Percentiles rank a stretch among this genome's conserved stretches.
phyloP scores from a whole-genome alignment of 1,140 invertebrate genomes.

The Agrilus planipennis region DNA sequence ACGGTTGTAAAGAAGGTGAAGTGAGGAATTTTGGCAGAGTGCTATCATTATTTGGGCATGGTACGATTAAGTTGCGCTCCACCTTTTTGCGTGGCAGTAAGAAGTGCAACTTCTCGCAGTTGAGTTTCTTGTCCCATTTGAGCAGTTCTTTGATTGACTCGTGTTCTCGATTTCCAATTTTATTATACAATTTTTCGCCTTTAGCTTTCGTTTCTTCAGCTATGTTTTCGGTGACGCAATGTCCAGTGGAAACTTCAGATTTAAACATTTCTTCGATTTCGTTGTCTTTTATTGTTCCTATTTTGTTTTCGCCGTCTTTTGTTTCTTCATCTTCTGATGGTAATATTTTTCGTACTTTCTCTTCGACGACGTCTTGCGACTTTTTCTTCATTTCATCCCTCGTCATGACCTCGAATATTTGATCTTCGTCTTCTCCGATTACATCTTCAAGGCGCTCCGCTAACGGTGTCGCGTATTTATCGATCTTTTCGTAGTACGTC shows the following conservation, averaged over 20 bases:
- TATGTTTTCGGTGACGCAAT: neutral
- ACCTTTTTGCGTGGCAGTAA: too few relatives aligned
- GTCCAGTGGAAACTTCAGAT: neutral
- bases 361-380: neutral
- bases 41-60: neutral
- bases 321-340: neutral
- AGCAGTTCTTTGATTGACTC: too few relatives aligned
- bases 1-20: too few relatives aligned
- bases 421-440: neutral
- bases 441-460: neutral
- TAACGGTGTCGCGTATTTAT: too few relatives aligned
- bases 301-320: neutral
- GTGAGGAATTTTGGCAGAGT: neutral
- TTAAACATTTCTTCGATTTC: neutral
- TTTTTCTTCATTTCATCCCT: neutral
- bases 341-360: neutral
- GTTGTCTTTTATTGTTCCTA: too few relatives aligned
- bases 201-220: neutral
- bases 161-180: neutral
- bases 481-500: too few relatives aligned
- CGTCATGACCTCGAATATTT: slow-evolving; percentile 2
- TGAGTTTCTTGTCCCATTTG: too few relatives aligned
- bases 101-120: too few relatives aligned
- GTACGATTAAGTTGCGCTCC: neutral
- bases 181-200: neutral